Percentiles rank a stretch among this genome's conserved stretches.
phyloP scores from a whole-genome alignment of 2,113 vertebrate genomes.

The Pollachius pollachius region DNA sequence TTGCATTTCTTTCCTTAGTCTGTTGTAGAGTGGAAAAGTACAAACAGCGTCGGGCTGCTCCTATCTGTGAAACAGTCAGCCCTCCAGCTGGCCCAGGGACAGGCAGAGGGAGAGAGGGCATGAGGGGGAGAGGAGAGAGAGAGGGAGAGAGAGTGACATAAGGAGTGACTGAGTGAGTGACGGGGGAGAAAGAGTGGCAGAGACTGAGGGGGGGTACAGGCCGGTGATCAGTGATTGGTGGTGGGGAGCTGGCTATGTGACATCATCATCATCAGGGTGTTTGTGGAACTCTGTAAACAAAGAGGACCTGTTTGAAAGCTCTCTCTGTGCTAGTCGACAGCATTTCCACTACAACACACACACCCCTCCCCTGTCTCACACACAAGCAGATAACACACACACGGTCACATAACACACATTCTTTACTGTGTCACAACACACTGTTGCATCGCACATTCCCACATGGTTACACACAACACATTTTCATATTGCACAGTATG shows the following conservation, averaged over 20 bases:
- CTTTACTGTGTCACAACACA: neutral
- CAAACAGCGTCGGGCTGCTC: constrained; percentile 45
- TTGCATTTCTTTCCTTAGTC: constrained; percentile 35
- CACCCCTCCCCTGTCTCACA: constrained; percentile 8
- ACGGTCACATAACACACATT: constrained; percentile 1
- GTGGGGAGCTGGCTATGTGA: constrained; percentile 63
- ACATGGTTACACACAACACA: no score
- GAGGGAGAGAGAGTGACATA: constrained; percentile 10
- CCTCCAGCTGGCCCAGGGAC: constrained; percentile 22
- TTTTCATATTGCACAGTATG: neutral
- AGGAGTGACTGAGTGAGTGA: neutral
- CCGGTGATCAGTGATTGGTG: constrained; percentile 46
- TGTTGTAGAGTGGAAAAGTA: constrained; percentile 56
- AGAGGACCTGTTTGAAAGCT: constrained; percentile 64
- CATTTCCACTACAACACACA: constrained; percentile 39
- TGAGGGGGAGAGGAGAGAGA: neutral
- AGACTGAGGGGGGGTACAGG: neutral
- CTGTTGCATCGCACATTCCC: no score
- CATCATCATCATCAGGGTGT: constrained; percentile 64
- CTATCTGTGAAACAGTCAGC: constrained; percentile 42
- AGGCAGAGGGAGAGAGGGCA: constrained; percentile 2
- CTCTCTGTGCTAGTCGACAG: constrained; percentile 63
- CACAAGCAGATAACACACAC: neutral
- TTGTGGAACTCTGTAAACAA: constrained; percentile 73
- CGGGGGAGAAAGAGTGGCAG: constrained; percentile 16